Evolutionary conservation across 1,140 invertebrate species (phyloP).

Genomic region (Magallana gigas): DNA sequence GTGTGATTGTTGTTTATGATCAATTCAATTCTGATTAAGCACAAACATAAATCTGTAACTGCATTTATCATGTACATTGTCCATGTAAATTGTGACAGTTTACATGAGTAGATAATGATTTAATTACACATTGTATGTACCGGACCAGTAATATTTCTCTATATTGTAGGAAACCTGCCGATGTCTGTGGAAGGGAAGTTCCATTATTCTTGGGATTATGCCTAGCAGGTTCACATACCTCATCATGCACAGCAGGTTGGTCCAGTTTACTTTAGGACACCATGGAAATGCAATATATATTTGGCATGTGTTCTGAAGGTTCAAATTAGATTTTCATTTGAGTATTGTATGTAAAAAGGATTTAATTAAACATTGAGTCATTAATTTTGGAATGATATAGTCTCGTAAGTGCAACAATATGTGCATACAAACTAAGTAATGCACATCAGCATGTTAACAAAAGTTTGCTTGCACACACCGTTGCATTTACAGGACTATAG

Average conservation of each 20-base stretch:
- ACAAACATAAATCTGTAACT: not conserved
- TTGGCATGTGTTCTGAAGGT: conserved; percentile 63
- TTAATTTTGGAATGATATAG: too few relatives aligned
- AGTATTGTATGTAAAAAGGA: too few relatives aligned
- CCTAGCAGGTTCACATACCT: conserved; percentile 65
- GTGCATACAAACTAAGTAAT: too few relatives aligned
- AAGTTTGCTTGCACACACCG: too few relatives aligned
- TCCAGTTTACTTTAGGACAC: conserved; percentile 63
- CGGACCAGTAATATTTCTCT: not conserved
- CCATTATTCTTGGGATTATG: conserved; percentile 69
- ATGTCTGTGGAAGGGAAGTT: conserved; percentile 26
- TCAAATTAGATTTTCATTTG: conserved; percentile 35
- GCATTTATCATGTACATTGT: not conserved
- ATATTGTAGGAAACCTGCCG: conserved; percentile 10
- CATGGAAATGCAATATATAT: conserved; percentile 64
- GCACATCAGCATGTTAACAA: too few relatives aligned
- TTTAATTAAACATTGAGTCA: too few relatives aligned
- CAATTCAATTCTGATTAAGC: too few relatives aligned
- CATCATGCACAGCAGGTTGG: conserved; percentile 60
- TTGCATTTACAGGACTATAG: too few relatives aligned
- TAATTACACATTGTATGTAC: too few relatives aligned
- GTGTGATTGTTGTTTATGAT: not conserved
- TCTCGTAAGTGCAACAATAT: too few relatives aligned
- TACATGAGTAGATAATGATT: too few relatives aligned
- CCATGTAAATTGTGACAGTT: too few relatives aligned